Evolutionary conservation across 2,113 vertebrate species (phyloP), one percentile per base, ranked within the genome.

Genomic region (Cettia cetti): DNA sequence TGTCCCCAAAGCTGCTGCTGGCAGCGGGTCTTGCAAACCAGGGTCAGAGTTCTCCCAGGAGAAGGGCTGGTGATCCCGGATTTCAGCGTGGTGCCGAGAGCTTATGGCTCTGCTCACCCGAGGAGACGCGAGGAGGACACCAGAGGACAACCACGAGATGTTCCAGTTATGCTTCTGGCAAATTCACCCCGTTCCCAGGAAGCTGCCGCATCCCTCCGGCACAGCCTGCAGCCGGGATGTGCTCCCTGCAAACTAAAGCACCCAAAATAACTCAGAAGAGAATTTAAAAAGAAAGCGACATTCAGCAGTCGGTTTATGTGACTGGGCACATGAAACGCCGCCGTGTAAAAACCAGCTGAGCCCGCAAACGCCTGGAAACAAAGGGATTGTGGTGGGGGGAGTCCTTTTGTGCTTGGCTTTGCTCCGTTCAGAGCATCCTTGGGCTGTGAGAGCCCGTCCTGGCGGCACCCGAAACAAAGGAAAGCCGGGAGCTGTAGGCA

Each of bases 381-480:
- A 96, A 95, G 78, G 74, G 88, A 76, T 6, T 2, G 12, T 31
- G 24, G 16, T 15, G 17, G 5, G 10, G 50, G 17, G 52, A 28
- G 53, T 47, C 74, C 60, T 40, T 86, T 93, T 84, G 82, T 79
- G 92, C 70, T 89, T 16, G 35, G 49, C 81, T 93, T n/a, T 83
- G 72, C 92, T 94, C 72, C 0, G 3, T 30, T 86, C 54, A 40
- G 84, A 93, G 84, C 94, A 94, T 86, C 92, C 64, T 35, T 10
- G 1, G 57, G 83, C 86, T 75, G 65, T 1, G 13, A 53, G 82
- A 88, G 75, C 83, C 86, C 11, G 31, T 96, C 89, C 89, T 8
- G 86, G 65, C 9, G 7, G 85, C 72, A 69, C 74, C 50, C 1
- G 27, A 93, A 86, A 95, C 94, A 96, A 96, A 96, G 85, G 69